Evolutionary conservation across 35 echinoderm and acorn worm genomes (phyloP).

Genomic region (Amphiura filiformis): DNA sequence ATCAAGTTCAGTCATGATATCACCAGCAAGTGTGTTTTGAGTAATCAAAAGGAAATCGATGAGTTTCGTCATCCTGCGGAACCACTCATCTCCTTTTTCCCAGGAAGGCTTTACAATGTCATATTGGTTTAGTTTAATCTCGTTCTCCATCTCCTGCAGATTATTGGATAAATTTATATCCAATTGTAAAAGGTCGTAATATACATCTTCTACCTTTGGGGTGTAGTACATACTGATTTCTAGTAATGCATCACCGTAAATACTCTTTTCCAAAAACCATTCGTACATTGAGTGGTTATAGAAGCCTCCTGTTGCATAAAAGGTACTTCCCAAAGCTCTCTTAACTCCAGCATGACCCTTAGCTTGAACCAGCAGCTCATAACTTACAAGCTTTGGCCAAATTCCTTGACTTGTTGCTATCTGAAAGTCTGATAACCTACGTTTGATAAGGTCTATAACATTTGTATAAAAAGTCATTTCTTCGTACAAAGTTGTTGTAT

Average conservation of each 20-base stretch:
- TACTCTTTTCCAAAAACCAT: conserved; percentile 43
- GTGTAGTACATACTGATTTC: conserved; percentile 29
- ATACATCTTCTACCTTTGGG: conserved; percentile 4
- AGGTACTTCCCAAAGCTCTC: conserved; percentile 47
- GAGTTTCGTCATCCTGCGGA: conserved; percentile 35
- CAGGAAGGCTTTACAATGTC: neutral
- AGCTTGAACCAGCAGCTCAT: conserved; percentile 47
- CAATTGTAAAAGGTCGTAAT: neutral
- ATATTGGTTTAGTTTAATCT: conserved; percentile 31
- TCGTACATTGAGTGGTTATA: conserved; percentile 24
- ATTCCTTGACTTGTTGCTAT: neutral
- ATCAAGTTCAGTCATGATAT: conserved; percentile 44
- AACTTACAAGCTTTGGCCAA: conserved; percentile 43
- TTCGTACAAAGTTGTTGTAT: neutral
- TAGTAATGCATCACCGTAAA: conserved; percentile 15
- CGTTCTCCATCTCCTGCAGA: conserved; percentile 18
- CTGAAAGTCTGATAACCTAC: conserved; percentile 12
- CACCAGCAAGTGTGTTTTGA: conserved; percentile 20
- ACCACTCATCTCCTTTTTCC: conserved; percentile 40
- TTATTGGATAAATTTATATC: conserved; percentile 3
- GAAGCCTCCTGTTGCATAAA: conserved; percentile 55
- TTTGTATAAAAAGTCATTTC: conserved; percentile 30
- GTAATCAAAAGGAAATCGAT: conserved; percentile 42
- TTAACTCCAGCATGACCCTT: conserved; percentile 63
- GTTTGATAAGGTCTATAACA: conserved; percentile 24